phyloP scores from a whole-genome alignment of 30 jellyfish, hydroid and myxozoan species.

The Phacellophora camtschatica region DNA sequence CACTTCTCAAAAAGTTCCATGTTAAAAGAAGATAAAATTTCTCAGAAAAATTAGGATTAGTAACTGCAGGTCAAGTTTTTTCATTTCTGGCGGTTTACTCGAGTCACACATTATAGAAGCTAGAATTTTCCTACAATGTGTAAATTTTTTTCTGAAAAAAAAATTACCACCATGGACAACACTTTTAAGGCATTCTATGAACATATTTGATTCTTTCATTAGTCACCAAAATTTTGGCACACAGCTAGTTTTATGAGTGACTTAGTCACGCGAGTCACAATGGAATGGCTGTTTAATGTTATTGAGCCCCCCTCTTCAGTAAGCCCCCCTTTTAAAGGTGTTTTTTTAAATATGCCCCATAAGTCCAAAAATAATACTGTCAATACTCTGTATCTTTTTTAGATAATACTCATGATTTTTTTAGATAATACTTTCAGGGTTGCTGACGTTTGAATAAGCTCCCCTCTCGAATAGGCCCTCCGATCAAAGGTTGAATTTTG shows the following conservation, averaged over 20 bases:
- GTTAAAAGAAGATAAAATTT: neutral
- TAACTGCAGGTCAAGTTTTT: neutral
- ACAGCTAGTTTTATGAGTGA: neutral
- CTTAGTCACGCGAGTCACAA: slow-evolving; percentile 37
- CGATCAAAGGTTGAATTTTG: too few relatives aligned
- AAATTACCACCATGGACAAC: neutral
- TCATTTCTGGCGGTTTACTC: neutral
- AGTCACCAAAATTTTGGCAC: neutral
- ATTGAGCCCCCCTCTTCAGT: too few relatives aligned
- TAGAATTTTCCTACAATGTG: neutral
- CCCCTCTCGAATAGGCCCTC: too few relatives aligned
- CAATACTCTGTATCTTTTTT: too few relatives aligned
- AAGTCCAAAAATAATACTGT: too few relatives aligned
- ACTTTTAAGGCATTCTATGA: neutral
- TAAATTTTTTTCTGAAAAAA: neutral
- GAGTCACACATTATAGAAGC: neutral
- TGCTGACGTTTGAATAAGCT: too few relatives aligned
- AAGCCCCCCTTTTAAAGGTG: too few relatives aligned
- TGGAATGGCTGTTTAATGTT: slow-evolving; percentile 25
- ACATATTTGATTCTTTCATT: neutral
- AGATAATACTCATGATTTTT: too few relatives aligned
- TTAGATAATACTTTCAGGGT: too few relatives aligned
- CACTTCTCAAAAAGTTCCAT: neutral
- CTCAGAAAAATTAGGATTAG: neutral
- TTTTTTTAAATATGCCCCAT: too few relatives aligned